Evolutionary conservation across 2,888 invertebrate species (phyloP).

Genomic region (Stenotaenia linearis): DNA sequence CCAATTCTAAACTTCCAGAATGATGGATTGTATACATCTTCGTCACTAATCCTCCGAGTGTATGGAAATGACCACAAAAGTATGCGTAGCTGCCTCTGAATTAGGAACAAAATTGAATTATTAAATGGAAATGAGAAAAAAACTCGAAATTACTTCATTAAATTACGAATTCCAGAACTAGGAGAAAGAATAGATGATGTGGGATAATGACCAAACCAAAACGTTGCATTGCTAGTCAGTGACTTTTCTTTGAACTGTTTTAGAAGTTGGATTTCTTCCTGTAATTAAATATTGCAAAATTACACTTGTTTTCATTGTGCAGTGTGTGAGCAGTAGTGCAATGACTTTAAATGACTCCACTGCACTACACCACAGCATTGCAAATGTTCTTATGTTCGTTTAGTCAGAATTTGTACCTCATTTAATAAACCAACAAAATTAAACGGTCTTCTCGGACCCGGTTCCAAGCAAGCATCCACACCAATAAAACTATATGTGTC

Average conservation of each 20-base stretch:
- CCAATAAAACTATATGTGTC: conserved; percentile 73
- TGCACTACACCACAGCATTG: too few relatives aligned
- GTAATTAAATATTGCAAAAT: neutral
- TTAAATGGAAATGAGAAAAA: neutral
- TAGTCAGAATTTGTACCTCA: conserved; percentile 41
- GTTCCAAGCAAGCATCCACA: conserved; percentile 78
- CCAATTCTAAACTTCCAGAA: conserved; percentile 76
- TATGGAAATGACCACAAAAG: conserved; percentile 85
- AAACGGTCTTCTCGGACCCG: conserved; percentile 78
- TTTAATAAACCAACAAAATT: conserved; percentile 71
- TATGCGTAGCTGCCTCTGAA: conserved; percentile 61
- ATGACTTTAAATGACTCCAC: too few relatives aligned
- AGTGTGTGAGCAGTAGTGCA: too few relatives aligned
- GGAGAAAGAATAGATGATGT: conserved; percentile 73
- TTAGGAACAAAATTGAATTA: neutral
- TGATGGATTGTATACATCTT: conserved; percentile 81
- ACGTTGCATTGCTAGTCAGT: conserved; percentile 56
- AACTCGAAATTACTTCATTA: conserved; percentile 39
- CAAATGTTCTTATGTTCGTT: neutral
- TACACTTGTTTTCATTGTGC: neutral
- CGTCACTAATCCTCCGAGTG: conserved; percentile 68
- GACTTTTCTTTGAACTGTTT: conserved; percentile 56
- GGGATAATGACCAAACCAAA: conserved; percentile 88
- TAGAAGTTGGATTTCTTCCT: conserved; percentile 49
- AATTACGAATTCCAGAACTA: conserved; percentile 44